Evolutionary conservation across 2,113 vertebrate species (phyloP).

Genomic region (Bubalus kerabau): DNA sequence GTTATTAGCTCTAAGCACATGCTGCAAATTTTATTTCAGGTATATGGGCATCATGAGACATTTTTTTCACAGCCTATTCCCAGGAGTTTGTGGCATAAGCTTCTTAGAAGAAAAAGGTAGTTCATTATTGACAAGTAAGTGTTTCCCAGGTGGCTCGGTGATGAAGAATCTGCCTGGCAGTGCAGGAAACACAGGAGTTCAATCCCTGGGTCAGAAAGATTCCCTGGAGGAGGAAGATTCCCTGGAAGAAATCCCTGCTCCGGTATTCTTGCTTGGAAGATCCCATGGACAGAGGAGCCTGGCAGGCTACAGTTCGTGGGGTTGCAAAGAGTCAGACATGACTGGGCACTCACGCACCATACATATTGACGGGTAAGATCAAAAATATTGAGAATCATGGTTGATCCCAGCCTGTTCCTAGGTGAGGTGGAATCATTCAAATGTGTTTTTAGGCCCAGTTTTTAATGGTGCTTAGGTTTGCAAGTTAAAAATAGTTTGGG

Average conservation of each 20-base stretch:
- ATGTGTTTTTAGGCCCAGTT: constrained; percentile 8
- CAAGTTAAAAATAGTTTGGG: constrained; percentile 61
- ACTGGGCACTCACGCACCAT: not conserved
- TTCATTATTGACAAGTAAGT: constrained; percentile 1
- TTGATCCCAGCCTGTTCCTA: not conserved
- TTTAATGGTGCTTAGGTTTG: constrained; percentile 43
- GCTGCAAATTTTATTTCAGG: not conserved
- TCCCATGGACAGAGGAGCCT: not conserved
- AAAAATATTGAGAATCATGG: not conserved
- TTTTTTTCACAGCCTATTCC: constrained; percentile 6
- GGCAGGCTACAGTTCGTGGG: not conserved
- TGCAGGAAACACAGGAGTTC: not conserved
- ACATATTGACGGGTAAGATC: not conserved
- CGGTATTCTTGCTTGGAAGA: not conserved
- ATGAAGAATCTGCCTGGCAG: not conserved
- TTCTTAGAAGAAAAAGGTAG: not conserved
- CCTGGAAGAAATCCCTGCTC: not conserved
- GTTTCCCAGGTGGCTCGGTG: not conserved
- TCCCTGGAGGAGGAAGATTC: not conserved
- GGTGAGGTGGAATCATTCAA: constrained; percentile 28
- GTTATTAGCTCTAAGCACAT: not conserved
- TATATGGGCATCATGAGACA: not conserved
- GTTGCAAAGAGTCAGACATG: not conserved
- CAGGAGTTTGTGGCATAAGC: not conserved
- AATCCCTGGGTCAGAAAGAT: not conserved